These are phyloP conservation scores for Porphyrio hochstetteri DNA, from an alignment of 2,113 vertebrate species.

Conservation along the genomic window DNA sequence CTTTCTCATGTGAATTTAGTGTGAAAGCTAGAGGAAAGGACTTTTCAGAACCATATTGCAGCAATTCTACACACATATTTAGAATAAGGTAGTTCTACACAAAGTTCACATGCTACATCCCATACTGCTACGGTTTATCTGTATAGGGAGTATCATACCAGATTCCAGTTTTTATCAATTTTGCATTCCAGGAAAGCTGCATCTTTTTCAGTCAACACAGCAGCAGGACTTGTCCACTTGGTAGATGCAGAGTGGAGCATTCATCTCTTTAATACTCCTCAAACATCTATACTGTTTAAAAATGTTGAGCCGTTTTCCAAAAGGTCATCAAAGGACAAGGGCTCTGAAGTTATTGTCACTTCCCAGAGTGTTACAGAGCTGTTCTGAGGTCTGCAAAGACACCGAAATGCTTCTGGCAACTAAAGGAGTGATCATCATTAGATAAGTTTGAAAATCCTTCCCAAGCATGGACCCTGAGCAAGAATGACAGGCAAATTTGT, in stretches of 20 bases:
- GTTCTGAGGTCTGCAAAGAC: background rate
- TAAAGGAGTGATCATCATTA: background rate
- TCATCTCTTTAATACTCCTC: background rate
- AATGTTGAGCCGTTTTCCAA: background rate
- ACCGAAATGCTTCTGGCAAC: background rate
- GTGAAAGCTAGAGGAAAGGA: background rate
- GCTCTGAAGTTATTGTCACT: background rate
- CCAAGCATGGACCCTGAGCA: slow-evolving; percentile 26
- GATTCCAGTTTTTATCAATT: background rate
- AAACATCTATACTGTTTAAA: background rate
- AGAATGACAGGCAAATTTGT: slow-evolving; percentile 69
- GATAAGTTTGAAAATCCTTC: background rate
- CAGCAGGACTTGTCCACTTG: background rate
- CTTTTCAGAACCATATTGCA: background rate
- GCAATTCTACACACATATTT: background rate
- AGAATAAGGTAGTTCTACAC: background rate
- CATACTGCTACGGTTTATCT: background rate
- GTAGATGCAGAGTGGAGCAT: background rate
- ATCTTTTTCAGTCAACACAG: background rate
- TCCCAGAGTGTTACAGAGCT: background rate
- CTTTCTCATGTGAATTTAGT: background rate
- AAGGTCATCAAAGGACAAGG: background rate
- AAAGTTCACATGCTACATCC: background rate
- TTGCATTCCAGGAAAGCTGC: background rate
- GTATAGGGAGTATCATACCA: background rate